Base-by-base conservation (phyloP, 2,113 vertebrate genomes). In the Pachycephala philippinensis region DNA sequence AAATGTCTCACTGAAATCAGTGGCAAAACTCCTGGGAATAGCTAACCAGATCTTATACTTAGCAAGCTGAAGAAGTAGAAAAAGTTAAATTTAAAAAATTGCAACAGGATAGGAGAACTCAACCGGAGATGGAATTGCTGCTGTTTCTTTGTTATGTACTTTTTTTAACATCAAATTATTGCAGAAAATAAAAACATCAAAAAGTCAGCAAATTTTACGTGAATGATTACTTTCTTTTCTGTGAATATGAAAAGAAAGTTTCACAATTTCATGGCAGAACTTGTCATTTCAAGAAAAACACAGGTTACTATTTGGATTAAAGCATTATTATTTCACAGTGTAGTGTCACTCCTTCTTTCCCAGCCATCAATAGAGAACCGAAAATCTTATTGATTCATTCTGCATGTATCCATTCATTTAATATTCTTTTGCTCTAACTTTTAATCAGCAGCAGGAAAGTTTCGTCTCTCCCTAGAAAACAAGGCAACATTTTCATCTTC, bases 401-500 rank as follows among this genome's bases (percentile, higher is more conserved):
- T 56, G 64, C 47, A 39, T 53, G 9, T 42, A 86, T 44, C 42
- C 20, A 54, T 87, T 70, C 22, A 42, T 70, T 81, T 74, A 14
- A 44, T 70, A 93, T 84, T 88, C 56, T 84, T 93, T 81, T 74
- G 18, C 56, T 84, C 56, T 13, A 60, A 23, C 72, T 95, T 92
- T 87, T 93, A 95, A 81, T 66, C 57, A 93, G 49, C 44, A 82
- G 49, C 47, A 87, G 82, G 54, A 89, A 94, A 71, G 71, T 40
- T 77, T 87, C 14, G 2, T 56, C 85, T 78, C 30, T 80, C 49
- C 31, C 35, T 57, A 75, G 40, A 40, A 96, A 95, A 95, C 68
- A 63, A 90, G 37, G 53, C 26, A 65, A 61, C 21, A 50, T 81
- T 90, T 92, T 92, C 10, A 42, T 68, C 80, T 82, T 91, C 72